Evolutionary conservation across 2,113 vertebrate species (phyloP), one percentile per base, ranked within the genome.

Genomic region (Elephas maximus): DNA sequence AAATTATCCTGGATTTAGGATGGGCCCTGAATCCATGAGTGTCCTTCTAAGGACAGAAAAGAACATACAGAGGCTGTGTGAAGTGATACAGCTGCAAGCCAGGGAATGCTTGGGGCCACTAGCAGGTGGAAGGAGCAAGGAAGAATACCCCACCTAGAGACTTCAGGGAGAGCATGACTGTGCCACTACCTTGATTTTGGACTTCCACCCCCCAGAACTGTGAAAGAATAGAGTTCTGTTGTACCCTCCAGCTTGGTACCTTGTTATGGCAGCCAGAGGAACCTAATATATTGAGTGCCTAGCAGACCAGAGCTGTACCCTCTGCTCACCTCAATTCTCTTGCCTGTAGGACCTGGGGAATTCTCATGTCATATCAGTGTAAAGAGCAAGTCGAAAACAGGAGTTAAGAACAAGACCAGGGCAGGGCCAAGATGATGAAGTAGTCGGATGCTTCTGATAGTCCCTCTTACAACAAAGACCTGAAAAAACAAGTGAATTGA

Each of bases 41-140:
- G 11, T 57, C 45, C 53, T 20, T 3, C 17, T 3, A 71, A 23
- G 60, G 67, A 73, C 28, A 26, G 88, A 74, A 23, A 65, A 3
- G 6, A 41, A 74, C 37, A 26, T 20, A 6, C 20, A 28, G 74
- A 8, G n/a, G 30, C n/a, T 0, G 0, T 8, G 0, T 41, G 24
- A 57, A 83, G 23, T 20, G 30, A 53, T 41, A 28, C 14, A 10
- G n/a, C 84, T 12, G 8, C 8, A 41, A 48, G 78, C 57, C 83
- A 51, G 30, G 37, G 26, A 63, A 24, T 60, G 8, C 33, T 11
- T 33, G 44, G 69, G 23, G 15, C 15, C 12, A 5, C 37, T 23
- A 26, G n/a, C 45, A 63, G 11, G n/a, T 60, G 15, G 57, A 63
- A 79, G 18, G 71, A 3, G 30, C 6, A 24, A 76, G 73, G 28